Evolutionary conservation across 2,113 vertebrate species (phyloP), one percentile per base, ranked within the genome.

Genomic region (Potamarius usumacintae): DNA sequence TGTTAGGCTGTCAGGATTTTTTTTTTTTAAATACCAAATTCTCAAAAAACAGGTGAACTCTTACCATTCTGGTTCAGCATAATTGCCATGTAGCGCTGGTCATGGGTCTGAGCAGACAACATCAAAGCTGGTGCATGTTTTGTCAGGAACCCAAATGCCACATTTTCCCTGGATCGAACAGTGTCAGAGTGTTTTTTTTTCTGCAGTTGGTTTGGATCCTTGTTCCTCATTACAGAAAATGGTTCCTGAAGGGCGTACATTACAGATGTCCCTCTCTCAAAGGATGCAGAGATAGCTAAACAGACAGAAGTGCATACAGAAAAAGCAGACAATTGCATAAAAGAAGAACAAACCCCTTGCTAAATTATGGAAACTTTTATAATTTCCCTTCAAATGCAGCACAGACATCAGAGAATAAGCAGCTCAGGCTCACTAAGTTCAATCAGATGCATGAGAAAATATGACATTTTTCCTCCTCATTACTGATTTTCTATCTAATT

Each of bases 181-280:
- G 88, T 80, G 83, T 96, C 96, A 6, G 81, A 85, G 12, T 95
- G 96, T 90, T 96, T 95, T 17, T 94, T 92, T 79, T 95, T 96
- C 20, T 93, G 95, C 91, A 93, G 5, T 89, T 80, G 82, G 89
- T 96, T 88, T n/a, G 78, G 77, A 30, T 90, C 89, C 76, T 91
- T 79, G 67, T 96, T 96, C 93, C 95, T 95, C 25, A 95, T 96
- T 86, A 96, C 96, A 7, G 96, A 96, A 69, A 96, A 96, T 25
- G 95, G 95, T 53, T 97, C 97, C 93, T 97, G 96, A 90, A 97
- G 95, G 90, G 91, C 85, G 65, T 96, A 97, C 8, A 93, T 95
- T 83, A 97, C 83, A 0, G 96, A 96, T 52, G 96, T 95, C n/a
- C 94, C 87, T 0, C 93, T 92, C 90, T 97, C 96, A 94, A 97